These are phyloP conservation scores for Oxystoma pomonae DNA, from an alignment of 2,888 invertebrate genomes.

Conservation along the genomic window DNA sequence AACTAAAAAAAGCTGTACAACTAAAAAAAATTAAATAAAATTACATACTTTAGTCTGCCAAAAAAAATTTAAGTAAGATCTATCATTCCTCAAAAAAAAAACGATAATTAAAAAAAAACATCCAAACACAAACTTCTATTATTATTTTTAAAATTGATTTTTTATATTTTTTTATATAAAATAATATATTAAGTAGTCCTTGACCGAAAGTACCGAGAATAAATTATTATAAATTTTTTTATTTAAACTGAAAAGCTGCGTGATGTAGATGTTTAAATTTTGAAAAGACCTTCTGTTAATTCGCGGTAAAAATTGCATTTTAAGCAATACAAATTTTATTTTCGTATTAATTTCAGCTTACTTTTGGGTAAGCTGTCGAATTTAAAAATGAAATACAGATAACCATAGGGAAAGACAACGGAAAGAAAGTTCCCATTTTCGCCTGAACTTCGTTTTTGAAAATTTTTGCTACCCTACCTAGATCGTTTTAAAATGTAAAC, in stretches of 20 bases:
- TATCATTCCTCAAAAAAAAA: background rate
- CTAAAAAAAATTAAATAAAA: background rate
- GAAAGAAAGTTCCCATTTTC: too few relatives aligned
- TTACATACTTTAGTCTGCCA: background rate
- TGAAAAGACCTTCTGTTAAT: too few relatives aligned
- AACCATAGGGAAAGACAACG: too few relatives aligned
- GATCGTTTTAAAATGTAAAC: background rate
- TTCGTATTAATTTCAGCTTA: background rate
- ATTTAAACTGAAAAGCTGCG: too few relatives aligned
- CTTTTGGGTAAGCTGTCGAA: background rate
- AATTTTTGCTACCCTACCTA: background rate
- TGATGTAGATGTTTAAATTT: too few relatives aligned
- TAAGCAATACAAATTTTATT: background rate
- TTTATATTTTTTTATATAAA: background rate
- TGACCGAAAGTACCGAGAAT: too few relatives aligned
- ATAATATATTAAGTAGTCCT: background rate
- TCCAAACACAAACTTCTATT: background rate
- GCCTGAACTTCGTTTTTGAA: too few relatives aligned
- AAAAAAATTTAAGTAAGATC: background rate
- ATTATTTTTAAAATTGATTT: too few relatives aligned
- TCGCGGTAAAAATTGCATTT: background rate
- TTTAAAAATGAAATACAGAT: too few relatives aligned
- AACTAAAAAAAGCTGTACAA: slow-evolving; percentile 5
- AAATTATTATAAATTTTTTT: too few relatives aligned
- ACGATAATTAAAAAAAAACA: background rate